A percentile compares a stretch with the other conserved stretches of the same genome.
phyloP scores from a whole-genome alignment of 2,113 vertebrate genomes.

The Chamaea fasciata region DNA sequence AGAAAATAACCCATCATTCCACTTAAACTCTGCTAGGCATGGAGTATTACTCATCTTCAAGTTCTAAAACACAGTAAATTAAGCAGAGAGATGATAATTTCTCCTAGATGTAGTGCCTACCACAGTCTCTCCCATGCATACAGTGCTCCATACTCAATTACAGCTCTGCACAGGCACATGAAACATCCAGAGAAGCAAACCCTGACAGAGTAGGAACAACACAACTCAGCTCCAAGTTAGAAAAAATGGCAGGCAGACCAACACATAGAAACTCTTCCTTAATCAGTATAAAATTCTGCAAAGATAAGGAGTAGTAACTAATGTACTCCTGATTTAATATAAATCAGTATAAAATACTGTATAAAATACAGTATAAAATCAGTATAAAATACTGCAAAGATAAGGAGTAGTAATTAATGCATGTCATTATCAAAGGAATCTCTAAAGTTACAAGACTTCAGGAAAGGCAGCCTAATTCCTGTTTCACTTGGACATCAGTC shows the following conservation, averaged over 20 bases:
- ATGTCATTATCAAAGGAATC: neutral
- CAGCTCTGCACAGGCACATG: neutral
- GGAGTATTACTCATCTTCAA: neutral
- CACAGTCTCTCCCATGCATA: neutral
- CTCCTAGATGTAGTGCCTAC: neutral
- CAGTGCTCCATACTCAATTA: neutral
- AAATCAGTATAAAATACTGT: neutral
- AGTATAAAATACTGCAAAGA: neutral
- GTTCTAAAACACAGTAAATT: neutral
- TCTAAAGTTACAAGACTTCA: neutral
- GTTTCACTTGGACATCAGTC: neutral
- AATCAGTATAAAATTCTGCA: neutral
- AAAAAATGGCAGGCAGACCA: neutral
- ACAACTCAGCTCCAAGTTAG: neutral
- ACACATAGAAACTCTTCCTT: neutral
- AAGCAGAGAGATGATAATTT: neutral
- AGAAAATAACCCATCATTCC: neutral
- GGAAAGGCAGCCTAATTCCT: neutral
- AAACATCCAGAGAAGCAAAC: neutral
- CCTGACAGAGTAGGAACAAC: neutral
- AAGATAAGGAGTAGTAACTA: neutral
- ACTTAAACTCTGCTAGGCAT: neutral
- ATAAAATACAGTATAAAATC: too few relatives aligned
- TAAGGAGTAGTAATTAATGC: neutral
- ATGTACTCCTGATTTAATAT: too few relatives aligned